These are phyloP conservation scores for Riparia riparia DNA, from an alignment of 2,113 vertebrate genomes.

Conservation along the genomic window DNA sequence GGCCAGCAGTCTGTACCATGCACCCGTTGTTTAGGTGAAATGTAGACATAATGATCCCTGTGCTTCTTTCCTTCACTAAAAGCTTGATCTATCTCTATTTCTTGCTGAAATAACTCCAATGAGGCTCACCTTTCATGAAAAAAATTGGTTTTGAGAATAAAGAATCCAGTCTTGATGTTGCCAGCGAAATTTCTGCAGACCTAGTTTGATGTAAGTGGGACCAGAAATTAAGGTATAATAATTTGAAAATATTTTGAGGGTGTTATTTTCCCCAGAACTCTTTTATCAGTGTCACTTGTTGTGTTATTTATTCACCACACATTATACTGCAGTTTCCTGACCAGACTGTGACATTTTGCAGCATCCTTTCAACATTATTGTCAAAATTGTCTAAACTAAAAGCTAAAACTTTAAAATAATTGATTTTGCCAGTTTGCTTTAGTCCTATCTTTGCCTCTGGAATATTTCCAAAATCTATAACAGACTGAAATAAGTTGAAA, in stretches of 20 bases:
- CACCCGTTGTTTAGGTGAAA: background rate
- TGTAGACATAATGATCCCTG: background rate
- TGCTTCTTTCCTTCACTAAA: background rate
- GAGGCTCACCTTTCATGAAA: background rate
- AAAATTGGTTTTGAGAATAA: background rate
- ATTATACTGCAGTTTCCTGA: conserved; percentile 27
- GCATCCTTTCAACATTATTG: conserved; percentile 13
- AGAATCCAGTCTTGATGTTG: background rate
- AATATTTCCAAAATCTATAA: conserved; percentile 43
- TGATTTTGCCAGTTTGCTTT: background rate
- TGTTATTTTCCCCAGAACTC: background rate
- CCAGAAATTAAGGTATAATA: background rate
- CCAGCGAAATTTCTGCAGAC: background rate
- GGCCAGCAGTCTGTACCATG: background rate
- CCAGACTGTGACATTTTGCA: conserved; percentile 4
- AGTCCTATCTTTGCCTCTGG: conserved; percentile 9
- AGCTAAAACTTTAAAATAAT: conserved; percentile 38
- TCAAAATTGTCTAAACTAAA: conserved; percentile 37
- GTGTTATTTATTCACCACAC: conserved; percentile 26
- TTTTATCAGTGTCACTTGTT: background rate
- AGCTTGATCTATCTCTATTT: background rate
- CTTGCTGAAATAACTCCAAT: background rate
- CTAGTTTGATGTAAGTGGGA: background rate
- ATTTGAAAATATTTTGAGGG: conserved; percentile 4
- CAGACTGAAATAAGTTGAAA: background rate